A percentile compares a stretch with the other conserved stretches of the same genome.
phyloP scores from a whole-genome alignment of 2,797 vertebrate genomes.

The Crenuchus spilurus region DNA sequence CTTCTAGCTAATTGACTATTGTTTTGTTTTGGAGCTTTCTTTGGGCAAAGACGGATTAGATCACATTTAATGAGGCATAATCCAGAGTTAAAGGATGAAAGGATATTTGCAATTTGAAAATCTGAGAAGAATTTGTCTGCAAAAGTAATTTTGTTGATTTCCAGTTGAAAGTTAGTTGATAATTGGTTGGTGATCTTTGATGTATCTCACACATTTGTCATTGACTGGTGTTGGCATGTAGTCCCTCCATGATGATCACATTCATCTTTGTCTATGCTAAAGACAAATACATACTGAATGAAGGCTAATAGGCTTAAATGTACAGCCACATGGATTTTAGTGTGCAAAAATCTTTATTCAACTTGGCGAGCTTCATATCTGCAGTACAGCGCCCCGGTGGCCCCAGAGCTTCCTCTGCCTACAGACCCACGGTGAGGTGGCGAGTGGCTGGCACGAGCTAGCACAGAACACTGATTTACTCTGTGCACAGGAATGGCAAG shows the following conservation, averaged over 20 bases:
- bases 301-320: neutral
- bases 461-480: constrained; percentile 58
- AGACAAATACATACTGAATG: neutral
- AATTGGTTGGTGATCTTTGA: too few relatives aligned
- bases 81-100: too few relatives aligned
- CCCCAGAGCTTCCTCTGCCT: constrained; percentile 7
- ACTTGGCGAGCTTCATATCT: neutral
- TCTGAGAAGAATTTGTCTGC: neutral
- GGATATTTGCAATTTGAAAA: neutral
- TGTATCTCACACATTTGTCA: neutral
- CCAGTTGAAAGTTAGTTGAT: neutral
- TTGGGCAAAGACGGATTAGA: neutral
- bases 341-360: neutral
- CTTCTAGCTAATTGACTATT: neutral
- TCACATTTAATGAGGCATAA: too few relatives aligned
- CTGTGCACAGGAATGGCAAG: constrained; percentile 68
- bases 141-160: neutral
- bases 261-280: neutral
- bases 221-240: too few relatives aligned
- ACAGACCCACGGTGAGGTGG: constrained; percentile 47
- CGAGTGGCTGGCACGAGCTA: constrained; percentile 61
- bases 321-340: neutral
- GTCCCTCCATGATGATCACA: neutral
- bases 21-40: neutral
- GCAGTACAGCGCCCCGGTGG: neutral